Evolutionary conservation across 2,888 invertebrate genomes (phyloP).

Genomic region (Masnerella sp.): DNA sequence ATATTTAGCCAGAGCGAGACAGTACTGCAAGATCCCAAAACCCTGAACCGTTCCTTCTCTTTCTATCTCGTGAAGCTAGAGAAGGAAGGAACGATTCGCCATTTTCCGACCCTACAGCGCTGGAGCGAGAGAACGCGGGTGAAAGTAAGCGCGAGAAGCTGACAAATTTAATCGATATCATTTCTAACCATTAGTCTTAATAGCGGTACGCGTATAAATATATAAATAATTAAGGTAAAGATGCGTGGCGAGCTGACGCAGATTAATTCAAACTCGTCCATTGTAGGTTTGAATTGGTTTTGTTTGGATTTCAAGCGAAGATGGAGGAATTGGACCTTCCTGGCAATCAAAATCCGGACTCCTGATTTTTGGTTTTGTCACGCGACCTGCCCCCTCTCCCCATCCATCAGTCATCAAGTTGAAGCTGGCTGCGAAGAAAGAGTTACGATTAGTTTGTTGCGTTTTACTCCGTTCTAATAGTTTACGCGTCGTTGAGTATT

Average conservation of each 20-base stretch:
- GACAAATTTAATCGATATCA: too few species aligned
- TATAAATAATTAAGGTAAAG: constrained; percentile 36
- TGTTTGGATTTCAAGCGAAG: too few species aligned
- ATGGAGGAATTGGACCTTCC: too few species aligned
- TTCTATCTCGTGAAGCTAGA: too few species aligned
- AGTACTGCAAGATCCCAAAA: too few species aligned
- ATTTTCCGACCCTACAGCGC: too few species aligned
- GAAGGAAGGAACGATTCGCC: too few species aligned
- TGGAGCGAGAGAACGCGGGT: constrained; percentile 54
- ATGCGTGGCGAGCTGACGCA: constrained; percentile 10
- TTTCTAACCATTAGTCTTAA: constrained; percentile 63
- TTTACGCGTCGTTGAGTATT: constrained; percentile 36
- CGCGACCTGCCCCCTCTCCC: constrained; percentile 40
- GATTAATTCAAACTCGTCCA: constrained; percentile 17
- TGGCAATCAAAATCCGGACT: constrained; percentile 8
- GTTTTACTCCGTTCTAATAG: too few species aligned
- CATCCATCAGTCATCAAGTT: constrained; percentile 62
- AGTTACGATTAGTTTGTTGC: constrained; percentile 46
- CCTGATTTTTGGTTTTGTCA: constrained; percentile 17
- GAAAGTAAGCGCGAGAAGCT: constrained; percentile 48
- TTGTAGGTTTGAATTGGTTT: constrained; percentile 2
- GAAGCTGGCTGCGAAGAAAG: constrained; percentile 66
- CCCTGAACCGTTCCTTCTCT: too few species aligned
- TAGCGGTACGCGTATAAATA: constrained; percentile 49
- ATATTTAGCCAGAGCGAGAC: constrained; percentile 43